A percentile compares a stretch with the other conserved stretches of the same genome.
Evolutionary conservation across 2,113 vertebrate species (phyloP).

Genomic region (Pelobates fuscus): DNA sequence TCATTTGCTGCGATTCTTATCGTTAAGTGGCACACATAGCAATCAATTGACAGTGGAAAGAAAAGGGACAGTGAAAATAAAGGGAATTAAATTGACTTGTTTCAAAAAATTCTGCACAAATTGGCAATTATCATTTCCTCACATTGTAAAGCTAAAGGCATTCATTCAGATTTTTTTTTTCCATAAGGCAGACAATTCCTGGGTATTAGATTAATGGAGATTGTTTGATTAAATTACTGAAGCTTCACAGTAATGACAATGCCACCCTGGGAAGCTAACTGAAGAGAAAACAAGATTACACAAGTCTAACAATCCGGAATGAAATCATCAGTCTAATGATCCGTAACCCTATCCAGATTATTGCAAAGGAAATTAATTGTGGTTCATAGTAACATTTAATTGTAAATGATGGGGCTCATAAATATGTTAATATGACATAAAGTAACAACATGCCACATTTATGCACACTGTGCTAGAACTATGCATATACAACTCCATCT

Average conservation of each 20-base stretch:
- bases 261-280: slow-evolving; percentile 62
- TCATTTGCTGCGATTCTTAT: not conserved
- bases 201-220: slow-evolving; percentile 55
- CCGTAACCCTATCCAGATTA: slow-evolving; percentile 59
- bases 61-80: not conserved
- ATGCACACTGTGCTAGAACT: slow-evolving; percentile 10
- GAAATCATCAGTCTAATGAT: slow-evolving; percentile 66
- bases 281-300: slow-evolving; percentile 73
- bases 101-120: slow-evolving; percentile 27
- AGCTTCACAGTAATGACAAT: slow-evolving; percentile 61
- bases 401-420: slow-evolving; percentile 54
- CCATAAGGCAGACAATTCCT: slow-evolving; percentile 49
- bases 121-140: slow-evolving; percentile 19
- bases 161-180: not conserved
- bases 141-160: slow-evolving; percentile 47
- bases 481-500: not conserved
- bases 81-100: slow-evolving; percentile 2
- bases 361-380: slow-evolving; percentile 66
- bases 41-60: not conserved
- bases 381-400: slow-evolving; percentile 56
- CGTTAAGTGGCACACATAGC: not conserved
- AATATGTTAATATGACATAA: slow-evolving; percentile 52
- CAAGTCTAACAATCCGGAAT: slow-evolving; percentile 64
- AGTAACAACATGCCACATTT: slow-evolving; percentile 50
- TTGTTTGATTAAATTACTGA: slow-evolving; percentile 57